A percentile compares a stretch with the other conserved stretches of the same genome.
Conservation (phyloP, 2,797 vertebrate genomes). For the Gymnoscopelus microlampas region DNA sequence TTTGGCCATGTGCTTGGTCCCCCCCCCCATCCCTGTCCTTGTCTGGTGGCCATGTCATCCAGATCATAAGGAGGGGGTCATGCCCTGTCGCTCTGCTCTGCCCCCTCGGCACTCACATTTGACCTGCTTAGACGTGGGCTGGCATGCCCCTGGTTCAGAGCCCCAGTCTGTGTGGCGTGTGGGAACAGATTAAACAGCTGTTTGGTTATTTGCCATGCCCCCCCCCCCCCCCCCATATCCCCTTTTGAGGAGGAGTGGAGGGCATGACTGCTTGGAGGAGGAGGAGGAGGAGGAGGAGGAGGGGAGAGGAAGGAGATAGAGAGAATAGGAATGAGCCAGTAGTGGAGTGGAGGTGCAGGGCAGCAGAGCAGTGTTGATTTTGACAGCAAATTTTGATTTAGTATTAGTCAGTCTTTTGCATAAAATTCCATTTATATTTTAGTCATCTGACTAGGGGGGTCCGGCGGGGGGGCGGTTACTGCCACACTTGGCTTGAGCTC, state of each 20-base stretch:
- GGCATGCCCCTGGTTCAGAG: not conserved
- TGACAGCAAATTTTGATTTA: no score
- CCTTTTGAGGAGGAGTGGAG: not conserved
- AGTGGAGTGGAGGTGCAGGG: not conserved
- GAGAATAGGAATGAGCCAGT: no score
- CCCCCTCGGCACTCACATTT: not conserved
- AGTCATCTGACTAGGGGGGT: no score
- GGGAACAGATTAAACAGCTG: conserved; percentile 33
- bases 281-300: not conserved
- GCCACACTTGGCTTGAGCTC: not conserved
- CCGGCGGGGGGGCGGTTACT: not conserved
- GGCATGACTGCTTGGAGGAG: not conserved
- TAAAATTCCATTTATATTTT: no score
- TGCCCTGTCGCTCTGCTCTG: not conserved
- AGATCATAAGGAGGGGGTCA: not conserved
- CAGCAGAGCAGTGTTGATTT: not conserved
- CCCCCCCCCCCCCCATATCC: not conserved
- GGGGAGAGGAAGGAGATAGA: not conserved
- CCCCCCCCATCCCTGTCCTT: not conserved
- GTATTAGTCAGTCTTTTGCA: no score
- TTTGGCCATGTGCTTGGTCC: not conserved
- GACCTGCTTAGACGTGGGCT: not conserved
- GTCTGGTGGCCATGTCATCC: not conserved
- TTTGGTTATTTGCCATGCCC: conserved; percentile 26
- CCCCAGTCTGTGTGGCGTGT: not conserved